Evolutionary conservation across 2,113 vertebrate genomes (phyloP), one percentile per base, ranked within the genome.

Genomic region (Atherinomorus stipes): DNA sequence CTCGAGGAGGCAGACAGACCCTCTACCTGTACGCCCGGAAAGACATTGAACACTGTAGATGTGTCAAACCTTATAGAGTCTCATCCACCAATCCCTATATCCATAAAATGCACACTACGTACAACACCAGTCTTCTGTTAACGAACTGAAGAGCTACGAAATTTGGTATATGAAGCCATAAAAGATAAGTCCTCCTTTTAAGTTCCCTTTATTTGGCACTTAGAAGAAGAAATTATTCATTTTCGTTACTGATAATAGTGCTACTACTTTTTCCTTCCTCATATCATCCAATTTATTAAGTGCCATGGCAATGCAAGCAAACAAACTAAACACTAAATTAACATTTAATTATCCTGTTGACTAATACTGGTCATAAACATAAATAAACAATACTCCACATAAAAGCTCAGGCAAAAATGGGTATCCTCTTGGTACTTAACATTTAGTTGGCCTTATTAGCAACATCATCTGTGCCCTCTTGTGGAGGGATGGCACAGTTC

Each of bases 381-480:
- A 49, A 47, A 37, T 1, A 49, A 52, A 28, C 18, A 13, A 16
- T n/a, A 13, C 15, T 68, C 45, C 56, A 53, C 71, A 23, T 18
- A 28, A 38, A 54, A 53, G 57, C 16, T 63, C 61, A 64, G 61
- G 68, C 69, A 1, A 81, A 61, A 58, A 47, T 9, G 2, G 7
- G 18, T 44, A 59, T 74, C n/a, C n/a, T n/a, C 66, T 83, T 71
- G 75, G 70, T 31, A 78, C 38, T 75, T 26, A 59, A 64, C 69
- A 74, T 51, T 34, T 2, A 31, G 59, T 50, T 60, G 19, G 21
- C 25, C 58, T 56, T 68, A 65, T 49, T 42, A 68, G 77, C 69
- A 73, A 70, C 80, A 80, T 85, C 87, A 70, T 82, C 89, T 92
- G 87, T 93, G 92, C 91, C 93, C 91, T 93, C 93, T 93, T 89